Conservation (phyloP, 2,888 invertebrate species). For the Polydrusus tereticollis region DNA sequence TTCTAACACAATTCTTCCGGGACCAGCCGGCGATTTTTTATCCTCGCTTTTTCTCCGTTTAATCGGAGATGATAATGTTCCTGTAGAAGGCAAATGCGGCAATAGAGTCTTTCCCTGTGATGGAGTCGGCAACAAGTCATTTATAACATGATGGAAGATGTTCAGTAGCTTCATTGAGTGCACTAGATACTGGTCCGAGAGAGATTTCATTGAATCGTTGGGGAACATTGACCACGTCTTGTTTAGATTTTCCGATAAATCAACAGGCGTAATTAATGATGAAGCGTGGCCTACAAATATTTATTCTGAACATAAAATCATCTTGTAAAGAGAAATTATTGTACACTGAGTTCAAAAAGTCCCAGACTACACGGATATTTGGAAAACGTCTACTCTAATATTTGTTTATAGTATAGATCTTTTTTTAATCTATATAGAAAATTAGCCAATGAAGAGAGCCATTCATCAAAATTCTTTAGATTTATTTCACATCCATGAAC, state of each 20-base stretch:
- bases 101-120: conserved; percentile 70
- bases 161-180: conserved; percentile 81
- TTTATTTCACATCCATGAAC: too few relatives aligned
- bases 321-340: too few relatives aligned
- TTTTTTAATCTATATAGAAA: too few relatives aligned
- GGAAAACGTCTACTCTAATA: too few relatives aligned
- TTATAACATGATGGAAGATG: conserved; percentile 81
- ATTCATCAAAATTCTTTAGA: too few relatives aligned
- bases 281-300: conserved; percentile 55
- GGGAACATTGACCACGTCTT: conserved; percentile 65
- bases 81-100: conserved; percentile 69
- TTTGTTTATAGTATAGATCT: too few relatives aligned
- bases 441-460: too few relatives aligned
- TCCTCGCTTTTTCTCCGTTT: conserved; percentile 64
- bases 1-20: conserved; percentile 25
- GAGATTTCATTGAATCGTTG: conserved; percentile 67
- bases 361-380: too few relatives aligned
- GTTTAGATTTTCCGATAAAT: conserved; percentile 49
- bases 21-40: conserved; percentile 55
- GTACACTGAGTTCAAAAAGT: too few relatives aligned
- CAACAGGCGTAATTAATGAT: conserved; percentile 50
- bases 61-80: conserved; percentile 68
- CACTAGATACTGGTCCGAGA: conserved; percentile 76
- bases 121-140: conserved; percentile 74
- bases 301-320: not conserved